A percentile compares a stretch with the other conserved stretches of the same genome.
Evolutionary conservation across 1,140 invertebrate species (phyloP).

Genomic region (Goniozus legneri): DNA sequence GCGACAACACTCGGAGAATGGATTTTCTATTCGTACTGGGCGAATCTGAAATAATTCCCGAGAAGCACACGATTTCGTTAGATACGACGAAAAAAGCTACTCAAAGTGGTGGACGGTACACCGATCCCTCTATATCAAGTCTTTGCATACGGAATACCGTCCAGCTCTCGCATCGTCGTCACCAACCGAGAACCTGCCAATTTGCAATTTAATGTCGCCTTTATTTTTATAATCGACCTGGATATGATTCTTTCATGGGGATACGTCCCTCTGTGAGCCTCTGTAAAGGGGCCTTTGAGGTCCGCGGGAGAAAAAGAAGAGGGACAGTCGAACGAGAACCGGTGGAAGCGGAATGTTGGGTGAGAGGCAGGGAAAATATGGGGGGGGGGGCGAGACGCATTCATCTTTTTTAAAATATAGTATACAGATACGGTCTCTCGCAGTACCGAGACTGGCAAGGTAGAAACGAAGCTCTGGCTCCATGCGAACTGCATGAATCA

Average conservation of each 20-base stretch:
- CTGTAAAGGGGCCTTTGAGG: background rate
- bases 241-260: slow-evolving; percentile 28
- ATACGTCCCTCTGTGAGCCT: slow-evolving; percentile 14
- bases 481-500: too few relatives aligned
- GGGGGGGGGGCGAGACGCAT: background rate
- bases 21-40: too few relatives aligned
- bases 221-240: slow-evolving; percentile 35
- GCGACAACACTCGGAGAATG: too few relatives aligned
- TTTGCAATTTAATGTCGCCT: slow-evolving; percentile 31
- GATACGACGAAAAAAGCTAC: too few relatives aligned
- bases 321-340: too few relatives aligned
- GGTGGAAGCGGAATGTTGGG: too few relatives aligned
- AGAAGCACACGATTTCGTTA: too few relatives aligned
- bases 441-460: background rate
- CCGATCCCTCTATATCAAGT: too few relatives aligned
- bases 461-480: too few relatives aligned
- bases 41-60: too few relatives aligned
- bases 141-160: background rate
- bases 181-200: slow-evolving; percentile 23
- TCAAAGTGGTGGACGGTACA: too few relatives aligned
- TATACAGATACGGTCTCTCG: background rate
- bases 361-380: too few relatives aligned
- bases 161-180: slow-evolving; percentile 19
- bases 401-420: background rate
- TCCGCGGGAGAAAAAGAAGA: background rate